Base-by-base conservation (phyloP, 2,113 vertebrate species). In the Vulpes ferrilata region DNA sequence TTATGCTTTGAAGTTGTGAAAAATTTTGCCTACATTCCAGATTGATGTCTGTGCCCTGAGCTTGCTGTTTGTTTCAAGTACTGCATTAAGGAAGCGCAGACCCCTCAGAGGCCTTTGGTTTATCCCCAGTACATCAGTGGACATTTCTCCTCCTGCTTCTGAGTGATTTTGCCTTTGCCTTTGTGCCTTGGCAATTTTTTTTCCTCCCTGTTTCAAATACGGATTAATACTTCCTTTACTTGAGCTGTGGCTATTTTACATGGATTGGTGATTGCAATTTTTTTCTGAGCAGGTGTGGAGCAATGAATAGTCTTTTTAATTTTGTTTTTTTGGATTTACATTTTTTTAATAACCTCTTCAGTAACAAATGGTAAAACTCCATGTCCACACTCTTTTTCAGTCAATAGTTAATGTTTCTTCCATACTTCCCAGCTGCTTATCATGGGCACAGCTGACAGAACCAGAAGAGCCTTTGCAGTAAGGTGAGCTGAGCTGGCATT, bases 381-480 rank as follows among this genome's bases (percentile, higher is more conserved):
- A 90, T 94, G 65, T 35, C 11, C 95, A 55, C 55, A 95, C 98
- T 97, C 59, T 27, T 90, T 98, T 98, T 98, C 71, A 98, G 81
- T 85, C 69, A 93, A 23, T 96, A 73, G 95, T 98, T 95, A 97
- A 95, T 97, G 97, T 60, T 73, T 98, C 98, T 99, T 98, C 98
- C 90, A 35, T 97, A 98, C 64, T 94, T 98, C 78, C 96, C 98
- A 98, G 98, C 98, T 99, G 98, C 98, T 98, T 97, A 90, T 95
- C 96, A 81, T 98, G 96, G 84, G 97, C 99, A 98, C 99, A 99
- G 99, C 99, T 99, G 99, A 99, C 98, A 98, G 98, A 99, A 98
- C 96, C 97, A 98, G 96, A 92, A 93, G 97, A 97, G 23, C 51
- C 95, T 98, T 98, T 98, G 92, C 92, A 97, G 98, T 99, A 99